Base-by-base conservation (phyloP, 1,140 invertebrate genomes). In the Bombus terrestris region DNA sequence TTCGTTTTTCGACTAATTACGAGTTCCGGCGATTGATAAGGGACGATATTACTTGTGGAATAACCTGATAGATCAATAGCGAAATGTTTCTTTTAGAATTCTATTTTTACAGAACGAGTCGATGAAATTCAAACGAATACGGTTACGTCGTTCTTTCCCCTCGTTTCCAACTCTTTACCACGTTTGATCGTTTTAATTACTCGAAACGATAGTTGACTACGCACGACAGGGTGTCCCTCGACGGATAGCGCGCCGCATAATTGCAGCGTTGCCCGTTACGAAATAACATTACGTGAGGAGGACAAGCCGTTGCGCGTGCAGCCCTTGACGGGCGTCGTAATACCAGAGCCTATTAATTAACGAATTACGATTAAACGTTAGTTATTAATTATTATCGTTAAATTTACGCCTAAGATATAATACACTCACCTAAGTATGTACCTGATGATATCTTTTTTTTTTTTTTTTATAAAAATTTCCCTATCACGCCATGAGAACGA, bases 341-440 rank as follows among this genome's bases (percentile, higher is more conserved):
- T 91, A 90, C 87, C 39, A 72, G 69, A 78, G 80, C 59, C 85
- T 91, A 86, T 86, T 88, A 85, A 89, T 87, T 92, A 92, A 89
- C 69, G 53, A 88, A 74, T 90, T 90, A 92, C 79, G 68, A 84
- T 91, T 93, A 91, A 91, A 91, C 87, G 85, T 93, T 92, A 93
- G 84, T 92, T 88, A 86, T 91, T 92, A 92, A 92, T 92, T 92
- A 91, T 92, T 93, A 92, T 92, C 89, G 85, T 92, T 92, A 92
- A 92, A 88, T 90, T 93, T 92, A 91, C 86, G 73, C 78, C 91
- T 93, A 92, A 88, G 88, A 90, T 93, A 93, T 93, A 92, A 91
- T 93, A 93, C 92, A 92, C 88, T 93, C 91, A 93, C 86, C 92
- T 93, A 92, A 88, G 72, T 47, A 92, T 89, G 88, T 92, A 93